Conservation (phyloP, 30 jellyfish, hydroid and myxozoan genomes). For the Aurelia aurita complex sp. Pacific region DNA sequence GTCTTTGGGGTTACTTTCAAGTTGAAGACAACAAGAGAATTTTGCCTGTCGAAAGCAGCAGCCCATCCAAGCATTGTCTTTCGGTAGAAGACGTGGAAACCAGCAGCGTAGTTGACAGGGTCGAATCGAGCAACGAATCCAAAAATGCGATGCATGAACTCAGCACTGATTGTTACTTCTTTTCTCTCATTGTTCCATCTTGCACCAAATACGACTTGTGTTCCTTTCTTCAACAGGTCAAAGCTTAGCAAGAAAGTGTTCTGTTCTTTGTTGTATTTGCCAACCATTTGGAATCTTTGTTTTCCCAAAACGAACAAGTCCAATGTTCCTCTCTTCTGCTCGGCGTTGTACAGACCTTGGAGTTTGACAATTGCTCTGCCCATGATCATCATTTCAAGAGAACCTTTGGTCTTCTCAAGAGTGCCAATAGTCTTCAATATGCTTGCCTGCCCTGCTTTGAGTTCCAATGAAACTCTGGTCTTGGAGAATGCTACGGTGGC, state of each 20-base stretch:
- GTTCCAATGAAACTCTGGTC: constrained; percentile 16
- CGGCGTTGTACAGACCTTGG: constrained; percentile 12
- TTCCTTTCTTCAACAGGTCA: constrained; percentile 49
- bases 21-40: constrained; percentile 70
- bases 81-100: constrained; percentile 68
- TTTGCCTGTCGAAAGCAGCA: constrained; percentile 37
- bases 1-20: constrained; percentile 71
- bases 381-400: constrained; percentile 24
- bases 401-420: constrained; percentile 34
- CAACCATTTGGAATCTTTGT: constrained; percentile 46
- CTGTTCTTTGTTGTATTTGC: constrained; percentile 43
- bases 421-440: constrained; percentile 18
- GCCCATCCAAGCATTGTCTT: constrained; percentile 65
- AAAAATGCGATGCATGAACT: constrained; percentile 43
- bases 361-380: constrained; percentile 30
- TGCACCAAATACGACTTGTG: constrained; percentile 67
- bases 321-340: constrained; percentile 10
- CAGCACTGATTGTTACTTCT: constrained; percentile 68
- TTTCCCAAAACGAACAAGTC: constrained; percentile 26
- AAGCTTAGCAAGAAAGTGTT: constrained; percentile 44
- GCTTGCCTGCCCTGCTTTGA: constrained; percentile 19
- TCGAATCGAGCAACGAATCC: constrained; percentile 84
- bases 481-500: constrained; percentile 23
- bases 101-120: constrained; percentile 50
- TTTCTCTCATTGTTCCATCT: constrained; percentile 50